Evolutionary conservation across 2,888 invertebrate genomes (phyloP), one percentile per base, ranked within the genome.

Genomic region (Luperina nickerlii): DNA sequence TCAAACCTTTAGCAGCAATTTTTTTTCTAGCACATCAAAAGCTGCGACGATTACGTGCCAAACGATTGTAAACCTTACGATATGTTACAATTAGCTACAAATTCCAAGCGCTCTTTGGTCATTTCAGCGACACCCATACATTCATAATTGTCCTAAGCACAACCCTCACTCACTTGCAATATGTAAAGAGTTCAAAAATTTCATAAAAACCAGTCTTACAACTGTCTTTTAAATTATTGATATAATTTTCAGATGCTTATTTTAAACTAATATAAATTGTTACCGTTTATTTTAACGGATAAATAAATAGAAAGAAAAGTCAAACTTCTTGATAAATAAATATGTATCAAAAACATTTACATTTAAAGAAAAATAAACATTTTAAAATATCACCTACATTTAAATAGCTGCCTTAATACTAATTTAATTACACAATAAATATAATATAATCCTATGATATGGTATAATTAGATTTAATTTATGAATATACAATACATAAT

Each of bases 71-170:
- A 75, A 86, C 81, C 89, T 89, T 91, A 92, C 88, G 93, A 93
- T 94, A 94, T 94, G 92, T 92, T 89, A 92, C 89, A 92, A 91
- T 89, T 90, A 92, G 89, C 89, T 92, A 90, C 81, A 88, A 78
- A 90, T 89, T 92, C 87, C 91, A 93, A 93, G 94, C 93, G 89
- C 92, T 95, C 95, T 96, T 96, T 96, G 95, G 96, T 95, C 92
- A 92, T 86, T 84, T 90, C 89, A 90, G 87, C 91, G 87, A 92
- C 89, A 89, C 78, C 80, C 87, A 84, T 76, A 83, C 83, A 83
- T 76, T 79, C 75, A 87, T 74, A 86, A 87, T 87, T 86, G 78
- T 88, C 63, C 83, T 90, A 90, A 89, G 86, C 92, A 91, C 91
- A 91, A 91, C 92, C 45, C 90, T 84, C 80, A 84, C 77, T 87